phyloP scores from a whole-genome alignment of 2,113 vertebrate species.

The Lanius ludovicianus region DNA sequence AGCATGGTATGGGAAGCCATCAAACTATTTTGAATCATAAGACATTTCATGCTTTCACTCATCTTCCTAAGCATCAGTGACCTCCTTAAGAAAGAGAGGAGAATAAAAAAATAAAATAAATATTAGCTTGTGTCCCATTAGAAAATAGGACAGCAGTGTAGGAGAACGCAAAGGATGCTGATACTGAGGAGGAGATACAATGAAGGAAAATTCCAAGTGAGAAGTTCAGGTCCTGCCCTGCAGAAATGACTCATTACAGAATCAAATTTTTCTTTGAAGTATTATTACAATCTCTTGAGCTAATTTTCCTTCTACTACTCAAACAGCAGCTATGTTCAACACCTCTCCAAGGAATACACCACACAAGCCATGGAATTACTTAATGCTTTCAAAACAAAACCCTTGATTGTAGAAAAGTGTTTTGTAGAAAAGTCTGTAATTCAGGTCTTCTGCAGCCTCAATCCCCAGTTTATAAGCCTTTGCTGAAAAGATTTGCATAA shows the following conservation, averaged over 20 bases:
- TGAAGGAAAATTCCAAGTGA: not conserved
- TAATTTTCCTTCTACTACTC: not conserved
- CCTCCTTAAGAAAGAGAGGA: not conserved
- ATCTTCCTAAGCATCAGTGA: not conserved
- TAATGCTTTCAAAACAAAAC: not conserved
- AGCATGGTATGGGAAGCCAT: not conserved
- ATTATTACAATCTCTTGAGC: not conserved
- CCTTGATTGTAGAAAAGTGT: not conserved
- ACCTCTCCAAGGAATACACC: not conserved
- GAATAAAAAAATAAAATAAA: not conserved
- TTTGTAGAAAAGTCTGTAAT: not conserved
- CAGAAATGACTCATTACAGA: not conserved
- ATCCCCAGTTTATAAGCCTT: not conserved
- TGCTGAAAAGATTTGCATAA: not conserved
- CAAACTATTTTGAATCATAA: not conserved
- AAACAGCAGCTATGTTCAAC: not conserved
- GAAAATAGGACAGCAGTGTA: not conserved
- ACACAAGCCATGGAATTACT: not conserved
- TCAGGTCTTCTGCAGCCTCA: not conserved
- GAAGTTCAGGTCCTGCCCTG: not conserved
- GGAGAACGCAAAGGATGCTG: not conserved
- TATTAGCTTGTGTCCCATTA: not conserved
- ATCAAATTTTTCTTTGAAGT: not conserved
- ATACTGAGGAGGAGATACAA: not conserved
- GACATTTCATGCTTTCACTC: not conserved